Base-by-base conservation (phyloP, 2,888 invertebrate genomes). In the Euplagia quadripunctaria region DNA sequence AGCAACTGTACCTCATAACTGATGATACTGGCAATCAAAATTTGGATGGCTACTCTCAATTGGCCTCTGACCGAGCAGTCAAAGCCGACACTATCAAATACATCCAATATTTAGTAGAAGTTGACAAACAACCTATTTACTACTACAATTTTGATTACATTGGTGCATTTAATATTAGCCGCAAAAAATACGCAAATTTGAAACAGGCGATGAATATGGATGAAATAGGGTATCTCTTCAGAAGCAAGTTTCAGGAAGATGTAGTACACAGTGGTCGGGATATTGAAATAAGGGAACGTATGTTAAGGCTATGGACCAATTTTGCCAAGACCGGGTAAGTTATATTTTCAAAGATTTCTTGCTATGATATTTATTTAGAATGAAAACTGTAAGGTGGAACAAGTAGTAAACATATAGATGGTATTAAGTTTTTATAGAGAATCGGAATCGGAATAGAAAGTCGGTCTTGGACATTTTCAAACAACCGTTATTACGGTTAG, bases 241-340 rank as follows among this genome's bases (percentile, higher is more conserved):
- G 85, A 79, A 93, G 89, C 78, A 91, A 92, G 11, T 78, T 87
- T 9, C 90, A 90, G 85, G 90, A 90, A 49, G 91, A 90, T 11
- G 87, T 91, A 43, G 91, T 91, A 76, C 91, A 92, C 0, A 91
- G 92, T 14, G 79, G 90, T 9, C 87, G 91, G 77, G 96, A 96
- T 86, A 20, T 91, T 9, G 93, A 92, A 81, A 92, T 91, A 88
- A 91, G 95, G 83, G 96, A 96, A 82, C 85, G 93, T 67, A 91
- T 96, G 91, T 76, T 96, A 43, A 83, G 92, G 55, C 85, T 96
- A 3, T 95, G 96, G 94, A 95, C 95, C 8, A 96, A 96, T 86
- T 96, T 96, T 71, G 94, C 95, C 42, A 96, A 96, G 86, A 85
- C 88, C 79, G 94, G 96, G 96, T 96, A 79, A 93, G 94, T 87